Percentiles rank a stretch among this genome's conserved stretches.
Evolutionary conservation across 2,888 invertebrate genomes (phyloP).

Genomic region (Lathronympha strigana): DNA sequence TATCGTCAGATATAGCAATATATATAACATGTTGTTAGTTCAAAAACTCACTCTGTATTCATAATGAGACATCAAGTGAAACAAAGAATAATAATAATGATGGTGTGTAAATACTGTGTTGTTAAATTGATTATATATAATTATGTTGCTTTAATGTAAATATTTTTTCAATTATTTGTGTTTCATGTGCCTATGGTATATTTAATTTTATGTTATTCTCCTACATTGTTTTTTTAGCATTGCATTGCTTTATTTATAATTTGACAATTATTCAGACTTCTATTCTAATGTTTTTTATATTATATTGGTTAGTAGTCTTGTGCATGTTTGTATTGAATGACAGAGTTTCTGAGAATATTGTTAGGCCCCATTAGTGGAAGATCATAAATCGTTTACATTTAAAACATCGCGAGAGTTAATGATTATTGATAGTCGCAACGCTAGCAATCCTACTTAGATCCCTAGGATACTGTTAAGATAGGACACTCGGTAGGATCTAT

Average conservation of each 20-base stretch:
- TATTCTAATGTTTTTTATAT: slow-evolving; percentile 40
- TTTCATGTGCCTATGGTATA: slow-evolving; percentile 65
- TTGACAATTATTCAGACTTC: slow-evolving; percentile 52
- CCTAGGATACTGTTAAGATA: slow-evolving; percentile 8
- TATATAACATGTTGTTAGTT: background rate
- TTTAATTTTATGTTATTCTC: slow-evolving; percentile 57
- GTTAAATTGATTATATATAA: slow-evolving; percentile 77
- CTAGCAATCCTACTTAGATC: slow-evolving; percentile 20
- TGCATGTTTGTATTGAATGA: slow-evolving; percentile 46
- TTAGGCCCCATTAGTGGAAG: slow-evolving; percentile 47
- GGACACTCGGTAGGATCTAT: background rate
- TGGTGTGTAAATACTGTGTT: slow-evolving; percentile 77
- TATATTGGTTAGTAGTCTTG: slow-evolving; percentile 44
- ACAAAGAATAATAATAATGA: slow-evolving; percentile 64
- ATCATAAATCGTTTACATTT: slow-evolving; percentile 26
- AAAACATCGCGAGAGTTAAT: slow-evolving; percentile 14
- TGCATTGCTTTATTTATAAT: slow-evolving; percentile 58
- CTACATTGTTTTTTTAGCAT: slow-evolving; percentile 63
- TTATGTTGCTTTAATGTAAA: slow-evolving; percentile 80
- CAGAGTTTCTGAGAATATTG: slow-evolving; percentile 45
- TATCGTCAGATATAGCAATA: background rate
- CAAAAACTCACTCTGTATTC: slow-evolving; percentile 44
- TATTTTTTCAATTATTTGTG: slow-evolving; percentile 77
- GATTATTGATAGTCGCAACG: slow-evolving; percentile 15
- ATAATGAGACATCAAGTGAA: slow-evolving; percentile 63